These are phyloP conservation scores for Serrognathus titanus DNA, from an alignment of 2,888 invertebrate genomes.

Conservation along the genomic window DNA sequence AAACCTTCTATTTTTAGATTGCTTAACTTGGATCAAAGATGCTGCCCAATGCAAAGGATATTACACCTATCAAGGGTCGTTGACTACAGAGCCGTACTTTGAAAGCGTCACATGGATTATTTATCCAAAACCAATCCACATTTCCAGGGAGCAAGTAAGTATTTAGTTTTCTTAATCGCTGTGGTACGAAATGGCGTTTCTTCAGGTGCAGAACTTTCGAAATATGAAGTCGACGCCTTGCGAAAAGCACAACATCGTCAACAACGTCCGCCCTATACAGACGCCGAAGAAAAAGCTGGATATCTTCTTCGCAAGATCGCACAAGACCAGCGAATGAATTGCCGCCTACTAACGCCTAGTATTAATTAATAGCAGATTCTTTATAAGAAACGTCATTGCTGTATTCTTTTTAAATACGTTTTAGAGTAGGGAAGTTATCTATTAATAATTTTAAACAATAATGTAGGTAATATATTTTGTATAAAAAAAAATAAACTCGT, in stretches of 20 bases:
- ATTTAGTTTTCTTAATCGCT: neutral
- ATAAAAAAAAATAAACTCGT: too few species aligned
- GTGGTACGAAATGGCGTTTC: slow-evolving; percentile 14
- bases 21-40: slow-evolving; percentile 65
- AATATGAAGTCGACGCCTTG: slow-evolving; percentile 44
- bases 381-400: neutral
- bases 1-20: slow-evolving; percentile 49
- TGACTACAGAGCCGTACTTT: slow-evolving; percentile 69
- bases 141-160: slow-evolving; percentile 63
- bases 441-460: too few species aligned
- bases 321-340: slow-evolving; percentile 34
- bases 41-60: slow-evolving; percentile 66
- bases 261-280: slow-evolving; percentile 45
- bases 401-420: neutral
- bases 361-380: neutral
- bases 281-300: slow-evolving; percentile 41
- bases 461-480: too few species aligned
- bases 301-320: slow-evolving; percentile 44
- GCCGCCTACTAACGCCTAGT: neutral
- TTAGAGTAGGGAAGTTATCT: neutral
- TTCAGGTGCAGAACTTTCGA: slow-evolving; percentile 43
- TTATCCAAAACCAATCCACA: slow-evolving; percentile 65
- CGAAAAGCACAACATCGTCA: slow-evolving; percentile 43
- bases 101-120: slow-evolving; percentile 75
- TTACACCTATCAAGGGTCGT: slow-evolving; percentile 69